phyloP scores from a whole-genome alignment of 2,888 invertebrate species.

The Orthosia incerta region DNA sequence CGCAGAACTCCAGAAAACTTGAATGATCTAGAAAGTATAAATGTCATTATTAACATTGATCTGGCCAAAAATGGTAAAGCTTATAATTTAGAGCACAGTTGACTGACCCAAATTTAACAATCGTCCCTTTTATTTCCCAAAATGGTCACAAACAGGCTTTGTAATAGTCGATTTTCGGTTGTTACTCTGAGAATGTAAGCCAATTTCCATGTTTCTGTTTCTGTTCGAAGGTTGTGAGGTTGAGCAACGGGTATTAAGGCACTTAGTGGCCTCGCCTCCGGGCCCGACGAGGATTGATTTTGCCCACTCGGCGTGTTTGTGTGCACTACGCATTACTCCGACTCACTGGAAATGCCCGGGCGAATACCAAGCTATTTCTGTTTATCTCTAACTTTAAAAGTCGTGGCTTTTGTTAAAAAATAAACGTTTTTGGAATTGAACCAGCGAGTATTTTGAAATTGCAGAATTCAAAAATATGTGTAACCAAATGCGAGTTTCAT shows the following conservation, averaged over 20 bases:
- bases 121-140: slow-evolving; percentile 1
- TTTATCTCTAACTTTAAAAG: slow-evolving; percentile 12
- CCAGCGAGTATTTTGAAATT: slow-evolving; percentile 4
- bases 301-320: slow-evolving; percentile 68
- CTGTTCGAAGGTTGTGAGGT: slow-evolving; percentile 74
- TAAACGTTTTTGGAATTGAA: background rate
- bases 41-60: background rate
- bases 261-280: slow-evolving; percentile 78
- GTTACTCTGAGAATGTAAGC: slow-evolving; percentile 42
- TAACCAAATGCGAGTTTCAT: slow-evolving; percentile 5
- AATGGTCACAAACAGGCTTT: slow-evolving; percentile 29
- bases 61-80: background rate
- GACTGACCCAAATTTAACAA: slow-evolving; percentile 1
- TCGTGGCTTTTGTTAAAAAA: slow-evolving; percentile 14
- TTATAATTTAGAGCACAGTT: background rate
- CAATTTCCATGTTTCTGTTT: slow-evolving; percentile 73
- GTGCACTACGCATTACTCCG: slow-evolving; percentile 50
- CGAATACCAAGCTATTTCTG: slow-evolving; percentile 19
- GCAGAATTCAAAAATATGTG: background rate
- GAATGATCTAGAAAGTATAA: too few species aligned
- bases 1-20: background rate
- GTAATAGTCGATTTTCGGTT: slow-evolving; percentile 20
- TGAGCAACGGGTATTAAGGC: slow-evolving; percentile 78
- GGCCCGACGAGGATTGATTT: slow-evolving; percentile 83
- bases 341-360: slow-evolving; percentile 54